Evolutionary conservation across 2,797 vertebrate species (phyloP).

Genomic region (Vultur gryphus): DNA sequence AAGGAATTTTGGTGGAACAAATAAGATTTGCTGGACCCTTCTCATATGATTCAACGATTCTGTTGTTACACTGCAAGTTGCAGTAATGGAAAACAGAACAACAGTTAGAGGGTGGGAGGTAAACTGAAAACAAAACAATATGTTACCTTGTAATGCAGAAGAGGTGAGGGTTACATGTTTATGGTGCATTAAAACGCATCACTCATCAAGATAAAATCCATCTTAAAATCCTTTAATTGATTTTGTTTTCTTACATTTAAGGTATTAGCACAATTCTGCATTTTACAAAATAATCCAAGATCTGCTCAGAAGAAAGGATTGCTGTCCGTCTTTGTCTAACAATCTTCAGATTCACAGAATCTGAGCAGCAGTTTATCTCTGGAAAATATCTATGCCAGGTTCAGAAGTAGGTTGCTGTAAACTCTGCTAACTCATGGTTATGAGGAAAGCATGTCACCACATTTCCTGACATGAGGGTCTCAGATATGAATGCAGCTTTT

Average conservation of each 20-base stretch:
- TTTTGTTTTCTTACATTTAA: slow-evolving; percentile 14
- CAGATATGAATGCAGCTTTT: neutral
- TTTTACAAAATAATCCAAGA: slow-evolving; percentile 36
- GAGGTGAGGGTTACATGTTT: slow-evolving; percentile 48
- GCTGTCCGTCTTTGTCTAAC: neutral
- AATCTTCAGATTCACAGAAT: neutral
- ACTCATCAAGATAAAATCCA: neutral
- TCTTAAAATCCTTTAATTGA: neutral
- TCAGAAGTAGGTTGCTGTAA: neutral
- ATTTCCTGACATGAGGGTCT: neutral
- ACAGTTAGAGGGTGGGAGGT: slow-evolving; percentile 37
- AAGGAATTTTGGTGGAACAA: slow-evolving; percentile 76
- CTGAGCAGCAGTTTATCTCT: slow-evolving; percentile 10
- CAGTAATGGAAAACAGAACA: slow-evolving; percentile 71
- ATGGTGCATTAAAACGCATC: neutral
- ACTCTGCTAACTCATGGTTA: neutral
- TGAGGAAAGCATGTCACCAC: neutral
- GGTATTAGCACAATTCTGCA: neutral
- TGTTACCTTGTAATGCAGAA: slow-evolving; percentile 43
- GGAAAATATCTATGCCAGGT: neutral
- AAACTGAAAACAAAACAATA: slow-evolving; percentile 36
- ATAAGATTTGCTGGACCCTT: slow-evolving; percentile 72
- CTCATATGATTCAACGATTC: slow-evolving; percentile 75
- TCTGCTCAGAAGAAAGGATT: neutral
- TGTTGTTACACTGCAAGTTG: slow-evolving; percentile 66